Base-by-base conservation (phyloP, 2,888 invertebrate genomes). In the Philaethria dido region DNA sequence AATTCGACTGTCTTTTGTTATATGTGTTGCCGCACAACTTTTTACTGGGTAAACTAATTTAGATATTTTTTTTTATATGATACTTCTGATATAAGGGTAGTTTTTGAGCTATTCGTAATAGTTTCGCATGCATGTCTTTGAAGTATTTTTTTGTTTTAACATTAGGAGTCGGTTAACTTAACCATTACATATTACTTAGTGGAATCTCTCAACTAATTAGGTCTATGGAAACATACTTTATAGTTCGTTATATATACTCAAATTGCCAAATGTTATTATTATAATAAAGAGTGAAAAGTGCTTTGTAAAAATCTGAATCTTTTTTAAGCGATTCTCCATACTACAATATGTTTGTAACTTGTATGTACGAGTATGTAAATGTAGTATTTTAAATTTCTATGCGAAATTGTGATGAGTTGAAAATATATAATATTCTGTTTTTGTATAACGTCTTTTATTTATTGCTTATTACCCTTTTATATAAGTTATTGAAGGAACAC, bases 321-420 rank as follows among this genome's bases (percentile, higher is more conserved):
- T 61, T 62, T 64, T 25, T 69, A 64, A 68, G 59, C 62, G 50
- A 60, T 61, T 66, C 25, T 63, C 70, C 73, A 70, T 73, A 73
- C 77, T 73, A 73, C 77, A 39, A 39, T 39, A 39, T 13, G 39
- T 39, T 39, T 75, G n/a, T 52, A n/a, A n/a, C 25, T n/a, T 9
- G 14, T 50, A 50, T 50, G 14, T 48, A 75, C 75, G 65, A n/a
- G n/a, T 78, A 76, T 70, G 62, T 81, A 82, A 66, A 78, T 72
- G 80, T 86, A 85, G 82, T 80, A 68, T 83, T 85, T 81, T 76
- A 79, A 83, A 81, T 86, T 86, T 88, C 84, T 86, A 87, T 85
- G 87, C 85, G 77, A 70, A 81, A 82, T 81, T 84, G 83, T 85
- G 86, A 85, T 83, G 80, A 85, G 83, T 85, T 80, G 81, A 59